Base-by-base conservation (phyloP, 2,888 invertebrate genomes). In the Cantharis rustica region DNA sequence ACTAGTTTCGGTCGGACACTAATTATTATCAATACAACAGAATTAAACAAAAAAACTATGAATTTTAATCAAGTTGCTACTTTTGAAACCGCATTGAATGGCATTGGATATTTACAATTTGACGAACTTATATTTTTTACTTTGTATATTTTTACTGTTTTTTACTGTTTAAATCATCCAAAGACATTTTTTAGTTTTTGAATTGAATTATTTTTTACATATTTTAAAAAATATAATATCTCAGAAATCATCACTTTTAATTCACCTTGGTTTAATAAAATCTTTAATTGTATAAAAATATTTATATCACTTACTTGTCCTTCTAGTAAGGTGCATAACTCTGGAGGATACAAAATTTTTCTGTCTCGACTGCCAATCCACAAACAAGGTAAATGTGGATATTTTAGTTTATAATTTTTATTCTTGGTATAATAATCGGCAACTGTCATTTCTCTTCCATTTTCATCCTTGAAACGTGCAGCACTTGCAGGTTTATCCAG, bases 271-370 rank as follows among this genome's bases (percentile, higher is more conserved):
- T 9, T 5, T 23, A 63, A 63, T 16, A 63, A 64, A 31, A 31
- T 31, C 31, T 13, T 13, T 10, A 27, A 27, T 2, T 27, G 27
- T 27, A 11, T 13, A 31, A 31, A 64, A 20, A 5, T 31, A 20
- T 9, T 23, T 11, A 23, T n/a, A 13, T 3, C 2, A 75, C 76
- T 71, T 47, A 77, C 77, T 87, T 99, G 98, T 0, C 96, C 96
- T 61, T 91, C 90, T 0, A 93, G 90, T 16, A 99, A 92, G 10
- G 90, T 90, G 84, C 97, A 94, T 10, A 97, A 89, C 89, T 98
- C 98, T 61, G 94, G 88, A 0, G 98, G 98, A 73, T 98, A 90
- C 82, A 93, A 93, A 68, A 96, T 94, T 77, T 90, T 92, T n/a
- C 87, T 79, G 10, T 80, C 71, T 63, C 62, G 78, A 26, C 80